These are phyloP conservation scores for Romanogobio albipinnatus DNA, from an alignment of 2,113 vertebrate genomes.

Conservation along the genomic window DNA sequence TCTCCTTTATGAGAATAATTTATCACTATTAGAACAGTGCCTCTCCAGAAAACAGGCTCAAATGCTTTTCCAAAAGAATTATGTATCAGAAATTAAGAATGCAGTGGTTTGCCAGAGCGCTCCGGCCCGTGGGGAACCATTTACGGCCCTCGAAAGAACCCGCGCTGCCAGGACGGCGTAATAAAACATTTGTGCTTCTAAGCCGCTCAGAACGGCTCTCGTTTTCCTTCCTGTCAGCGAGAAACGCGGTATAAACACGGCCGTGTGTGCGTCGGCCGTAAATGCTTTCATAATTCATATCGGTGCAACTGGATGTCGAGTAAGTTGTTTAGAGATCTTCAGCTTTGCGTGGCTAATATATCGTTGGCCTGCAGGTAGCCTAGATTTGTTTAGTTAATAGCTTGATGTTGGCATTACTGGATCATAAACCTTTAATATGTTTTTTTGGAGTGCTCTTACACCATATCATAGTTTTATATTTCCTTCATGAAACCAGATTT, in stretches of 20 bases:
- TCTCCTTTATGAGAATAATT: conserved; percentile 95
- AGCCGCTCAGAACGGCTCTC: conserved; percentile 91
- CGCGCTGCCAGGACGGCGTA: conserved; percentile 80
- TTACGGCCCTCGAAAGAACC: conserved; percentile 86
- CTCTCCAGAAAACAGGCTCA: conserved; percentile 78
- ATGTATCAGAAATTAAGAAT: conserved; percentile 97
- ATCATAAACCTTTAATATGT: conserved; percentile 59
- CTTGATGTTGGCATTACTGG: conserved; percentile 60
- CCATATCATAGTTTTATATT: neutral
- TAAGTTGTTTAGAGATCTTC: conserved; percentile 68
- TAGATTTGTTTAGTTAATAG: conserved; percentile 57
- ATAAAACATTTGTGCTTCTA: conserved; percentile 87
- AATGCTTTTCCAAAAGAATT: conserved; percentile 92
- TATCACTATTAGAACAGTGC: conserved; percentile 94
- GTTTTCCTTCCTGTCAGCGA: conserved; percentile 90
- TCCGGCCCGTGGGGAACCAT: conserved; percentile 87
- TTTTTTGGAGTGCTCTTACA: neutral
- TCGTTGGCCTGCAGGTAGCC: conserved; percentile 5
- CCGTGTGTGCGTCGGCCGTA: conserved; percentile 83
- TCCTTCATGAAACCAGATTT: neutral
- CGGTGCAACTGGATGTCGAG: conserved; percentile 75
- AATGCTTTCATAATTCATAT: conserved; percentile 94
- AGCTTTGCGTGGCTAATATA: conserved; percentile 66
- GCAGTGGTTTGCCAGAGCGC: conserved; percentile 80
- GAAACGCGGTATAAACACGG: conserved; percentile 95